A percentile compares a stretch with the other conserved stretches of the same genome.
These are phyloP conservation scores for Episyrphus balteatus DNA, from an alignment of 1,140 invertebrate species.

Conservation along the genomic window DNA sequence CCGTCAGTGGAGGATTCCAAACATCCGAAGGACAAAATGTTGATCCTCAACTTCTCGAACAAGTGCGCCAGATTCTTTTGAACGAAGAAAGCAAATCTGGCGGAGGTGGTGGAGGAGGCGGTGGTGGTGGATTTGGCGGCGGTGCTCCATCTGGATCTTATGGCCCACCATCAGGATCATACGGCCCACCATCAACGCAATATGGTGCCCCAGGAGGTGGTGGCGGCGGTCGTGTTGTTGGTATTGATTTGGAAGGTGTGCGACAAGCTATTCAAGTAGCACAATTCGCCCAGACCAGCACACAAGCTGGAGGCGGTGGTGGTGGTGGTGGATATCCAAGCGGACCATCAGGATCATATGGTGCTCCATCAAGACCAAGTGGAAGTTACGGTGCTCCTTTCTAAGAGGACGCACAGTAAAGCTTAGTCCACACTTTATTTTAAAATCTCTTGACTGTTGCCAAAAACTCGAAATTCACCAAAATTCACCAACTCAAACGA, in stretches of 20 bases:
- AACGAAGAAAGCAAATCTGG: conserved; percentile 59
- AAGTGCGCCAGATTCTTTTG: conserved; percentile 68
- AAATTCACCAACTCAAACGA: too few relatives aligned
- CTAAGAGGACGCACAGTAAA: conserved; percentile 16
- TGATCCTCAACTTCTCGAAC: conserved; percentile 62
- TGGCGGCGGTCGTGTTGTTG: conserved; percentile 45
- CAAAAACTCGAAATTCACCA: conserved; percentile 11
- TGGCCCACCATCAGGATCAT: conserved; percentile 42
- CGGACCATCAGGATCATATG: conserved; percentile 35
- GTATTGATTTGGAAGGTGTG: conserved; percentile 50
- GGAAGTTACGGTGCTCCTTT: conserved; percentile 37
- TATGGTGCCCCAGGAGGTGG: conserved; percentile 49
- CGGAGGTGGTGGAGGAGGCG: conserved; percentile 31
- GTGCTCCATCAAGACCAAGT: conserved; percentile 32
- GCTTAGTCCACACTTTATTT: conserved; percentile 6
- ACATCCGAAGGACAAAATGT: conserved; percentile 67
- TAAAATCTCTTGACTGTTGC: conserved; percentile 20
- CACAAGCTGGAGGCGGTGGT: conserved; percentile 30
- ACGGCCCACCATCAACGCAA: conserved; percentile 42
- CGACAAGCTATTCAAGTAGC: conserved; percentile 55
- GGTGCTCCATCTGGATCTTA: conserved; percentile 36
- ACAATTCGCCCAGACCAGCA: conserved; percentile 47
- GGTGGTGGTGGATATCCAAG: conserved; percentile 29
- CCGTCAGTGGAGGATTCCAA: conserved; percentile 59
- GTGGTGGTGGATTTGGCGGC: conserved; percentile 37